Base-by-base conservation (phyloP, 1,140 invertebrate species). In the Panagrolaimus sp. region DNA sequence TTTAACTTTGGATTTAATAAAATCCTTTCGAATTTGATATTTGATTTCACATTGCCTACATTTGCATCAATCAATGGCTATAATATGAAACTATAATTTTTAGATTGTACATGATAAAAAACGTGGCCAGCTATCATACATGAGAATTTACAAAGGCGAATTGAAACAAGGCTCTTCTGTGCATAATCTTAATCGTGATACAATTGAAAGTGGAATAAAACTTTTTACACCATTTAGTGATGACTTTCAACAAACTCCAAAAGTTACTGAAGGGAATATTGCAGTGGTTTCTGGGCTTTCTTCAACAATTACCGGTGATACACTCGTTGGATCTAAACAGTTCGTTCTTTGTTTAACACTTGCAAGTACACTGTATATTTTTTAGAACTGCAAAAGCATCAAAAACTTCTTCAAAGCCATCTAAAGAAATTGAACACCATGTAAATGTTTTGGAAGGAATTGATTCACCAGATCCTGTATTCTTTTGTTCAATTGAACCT, bases 401-500 rank as follows among this genome's bases (percentile, higher is more conserved):
- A 47, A 63, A n/a, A n/a, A 4, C n/a, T 67, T 65, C n/a, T 72
- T 44, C 23, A 61, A 67, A 63, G 67, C 78, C 72, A 84, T 67
- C 42, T 25, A 27, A 42, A 46, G 23, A 45, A 25, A 51, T 98
- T 0, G 84, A 89, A 62, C 99, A 99, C 85, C 88, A 87, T 83
- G 94, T 92, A 16, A 85, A 92, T 23, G 84, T 86, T 42, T 81
- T 86, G 86, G 45, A 93, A 95, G 82, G 89, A 93, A 86, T 90
- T 1, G 86, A 87, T 53, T 85, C 93, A 69, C 92, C 92, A 0
- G 90, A 94, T 78, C 93, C 95, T 1, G 95, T 98, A 0, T 98
- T 96, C 84, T 94, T 96, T 80, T 97, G 95, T 83, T 92, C 92
- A 0, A 90, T 98, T 64, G 96, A 99, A 86, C 89, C 94, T 0